Evolutionary conservation across 2,888 invertebrate genomes (phyloP), one percentile per base, ranked within the genome.

Genomic region (Agonopterix alstromeriana): DNA sequence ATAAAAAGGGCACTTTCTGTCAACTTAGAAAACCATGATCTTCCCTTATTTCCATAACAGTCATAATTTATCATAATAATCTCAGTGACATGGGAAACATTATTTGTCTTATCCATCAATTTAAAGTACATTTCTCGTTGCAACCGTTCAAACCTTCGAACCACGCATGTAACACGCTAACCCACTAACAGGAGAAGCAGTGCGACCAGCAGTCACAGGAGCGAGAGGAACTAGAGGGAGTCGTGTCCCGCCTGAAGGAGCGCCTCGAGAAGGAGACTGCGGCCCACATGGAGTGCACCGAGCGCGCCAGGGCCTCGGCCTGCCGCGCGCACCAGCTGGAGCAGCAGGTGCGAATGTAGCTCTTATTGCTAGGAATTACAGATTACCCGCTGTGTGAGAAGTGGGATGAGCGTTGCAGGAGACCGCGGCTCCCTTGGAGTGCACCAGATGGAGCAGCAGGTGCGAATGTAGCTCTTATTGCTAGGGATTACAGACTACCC

Each of bases 221-320:
- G 85, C 94, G 96, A 70, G 98, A 98, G 83, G 98, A 98, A 78
- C 88, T 97, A 61, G 96, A 97, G 77, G 94, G 95, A 1, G 94
- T 94, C 52, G 86, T 97, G 54, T 85, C 92, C 0, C 90, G 97
- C 48, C 92, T 97, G 70, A 96, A 97, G 70, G 95, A 96, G 67
- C 91, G 97, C 5, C 83, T 98, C 35, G 98, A 98, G 77, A 94
- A 95, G 61, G 98, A 98, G 82, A 95, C 95, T 0, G 93, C 95
- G 0, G 92, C 94, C 50, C 97, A 97, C 67, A 93, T 96, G 69
- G 97, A 97, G 82, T 94, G 96, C 1, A 92, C 94, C 50, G 96
- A 96, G 80, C 89, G 94, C 35, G 92, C 90, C 4, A 74, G 91
- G 35, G 89, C 89, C 0, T 78, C 90, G 1, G 90, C 91, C 48